These are phyloP conservation scores for Temnothorax longispinosus DNA, from an alignment of 1,140 invertebrate species.

Conservation along the genomic window DNA sequence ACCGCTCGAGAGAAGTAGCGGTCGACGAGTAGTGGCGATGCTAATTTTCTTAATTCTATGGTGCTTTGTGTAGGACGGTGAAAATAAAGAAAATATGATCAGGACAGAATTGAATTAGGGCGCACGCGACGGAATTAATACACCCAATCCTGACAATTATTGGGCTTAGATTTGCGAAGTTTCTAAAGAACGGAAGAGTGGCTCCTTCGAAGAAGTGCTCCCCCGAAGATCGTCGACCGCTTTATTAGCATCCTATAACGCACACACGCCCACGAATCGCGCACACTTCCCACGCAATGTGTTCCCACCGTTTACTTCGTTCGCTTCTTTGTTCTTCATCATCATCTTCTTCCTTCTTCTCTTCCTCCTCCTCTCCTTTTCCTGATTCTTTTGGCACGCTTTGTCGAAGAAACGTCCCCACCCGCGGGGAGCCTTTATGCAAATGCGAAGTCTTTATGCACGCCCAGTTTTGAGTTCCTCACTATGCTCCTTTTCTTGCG, in stretches of 20 bases:
- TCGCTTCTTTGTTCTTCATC: constrained; percentile 52
- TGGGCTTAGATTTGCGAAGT: not conserved
- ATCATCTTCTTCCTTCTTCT: not conserved
- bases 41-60: constrained; percentile 28
- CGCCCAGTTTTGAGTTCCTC: constrained; percentile 61
- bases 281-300: constrained; percentile 51
- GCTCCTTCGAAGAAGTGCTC: constrained; percentile 11
- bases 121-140: constrained; percentile 23
- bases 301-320: constrained; percentile 65
- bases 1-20: not conserved
- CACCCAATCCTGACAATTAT: not conserved
- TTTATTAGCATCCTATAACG: constrained; percentile 38
- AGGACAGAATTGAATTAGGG: not conserved
- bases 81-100: not conserved
- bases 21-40: not conserved
- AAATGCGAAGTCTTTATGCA: constrained; percentile 62
- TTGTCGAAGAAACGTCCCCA: constrained; percentile 55
- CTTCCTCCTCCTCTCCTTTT: not conserved
- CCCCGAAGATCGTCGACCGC: constrained; percentile 35
- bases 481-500: not conserved
- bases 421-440: constrained; percentile 64
- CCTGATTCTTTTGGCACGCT: constrained; percentile 34
- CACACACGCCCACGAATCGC: constrained; percentile 5
- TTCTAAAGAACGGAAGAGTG: constrained; percentile 17
- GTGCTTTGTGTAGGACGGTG: no score